These are phyloP conservation scores for Tribolium castaneum DNA, from an alignment of 1,140 invertebrate species.

Conservation along the genomic window DNA sequence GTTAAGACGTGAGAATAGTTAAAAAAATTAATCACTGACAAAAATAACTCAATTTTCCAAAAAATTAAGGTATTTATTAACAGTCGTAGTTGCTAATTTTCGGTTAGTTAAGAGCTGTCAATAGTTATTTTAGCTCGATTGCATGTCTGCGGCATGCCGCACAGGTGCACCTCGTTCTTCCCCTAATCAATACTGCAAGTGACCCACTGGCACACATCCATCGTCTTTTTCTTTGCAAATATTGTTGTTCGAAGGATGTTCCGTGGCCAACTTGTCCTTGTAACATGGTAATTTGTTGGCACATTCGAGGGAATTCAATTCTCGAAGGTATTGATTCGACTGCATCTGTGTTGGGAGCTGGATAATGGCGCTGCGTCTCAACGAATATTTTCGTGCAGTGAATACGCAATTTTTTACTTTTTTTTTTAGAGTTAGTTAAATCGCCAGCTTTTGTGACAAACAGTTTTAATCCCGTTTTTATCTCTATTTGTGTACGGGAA, in stretches of 20 bases:
- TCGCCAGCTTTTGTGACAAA: not conserved
- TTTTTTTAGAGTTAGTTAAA: not conserved
- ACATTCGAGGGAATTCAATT: not conserved
- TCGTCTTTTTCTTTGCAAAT: not conserved
- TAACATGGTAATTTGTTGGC: not conserved
- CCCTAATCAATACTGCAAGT: slow-evolving; percentile 1
- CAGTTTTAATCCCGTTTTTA: not conserved
- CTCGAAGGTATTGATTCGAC: slow-evolving; percentile 18
- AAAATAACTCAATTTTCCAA: too few relatives aligned
- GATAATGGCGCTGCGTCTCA: not conserved
- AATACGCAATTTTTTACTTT: not conserved
- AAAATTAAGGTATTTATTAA: too few relatives aligned
- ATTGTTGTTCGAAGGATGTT: not conserved
- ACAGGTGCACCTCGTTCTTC: not conserved
- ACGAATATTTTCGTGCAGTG: not conserved
- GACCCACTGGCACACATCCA: slow-evolving; percentile 5
- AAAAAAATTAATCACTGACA: too few relatives aligned
- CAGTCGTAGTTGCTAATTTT: too few relatives aligned
- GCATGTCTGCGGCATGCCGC: not conserved
- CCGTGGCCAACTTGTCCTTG: not conserved
- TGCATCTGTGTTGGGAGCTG: not conserved
- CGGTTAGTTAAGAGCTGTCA: too few relatives aligned
- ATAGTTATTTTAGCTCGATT: not conserved
- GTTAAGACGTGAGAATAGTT: too few relatives aligned
- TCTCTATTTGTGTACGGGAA: slow-evolving; percentile 10